phyloP scores from a whole-genome alignment of 1,140 invertebrate genomes.

The Pristionchus pacificus region DNA sequence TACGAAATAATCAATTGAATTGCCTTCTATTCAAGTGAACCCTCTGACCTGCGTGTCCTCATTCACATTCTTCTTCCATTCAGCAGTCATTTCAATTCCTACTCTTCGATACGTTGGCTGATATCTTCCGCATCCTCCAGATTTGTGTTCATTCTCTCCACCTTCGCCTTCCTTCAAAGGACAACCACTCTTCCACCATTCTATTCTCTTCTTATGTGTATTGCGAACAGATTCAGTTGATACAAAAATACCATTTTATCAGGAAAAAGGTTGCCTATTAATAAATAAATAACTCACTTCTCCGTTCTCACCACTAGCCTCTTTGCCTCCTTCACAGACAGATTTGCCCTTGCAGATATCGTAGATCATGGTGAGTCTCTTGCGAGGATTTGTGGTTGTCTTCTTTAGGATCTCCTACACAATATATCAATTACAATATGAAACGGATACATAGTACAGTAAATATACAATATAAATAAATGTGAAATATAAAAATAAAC shows the following conservation, averaged over 20 bases:
- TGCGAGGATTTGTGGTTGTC: slow-evolving; percentile 89
- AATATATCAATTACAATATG: no score
- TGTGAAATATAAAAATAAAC: not conserved
- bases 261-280: no score
- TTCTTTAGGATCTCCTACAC: slow-evolving; percentile 80
- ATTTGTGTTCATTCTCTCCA: slow-evolving; percentile 64
- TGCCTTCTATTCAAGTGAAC: not conserved
- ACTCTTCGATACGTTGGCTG: slow-evolving; percentile 84
- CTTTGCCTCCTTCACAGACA: slow-evolving; percentile 89
- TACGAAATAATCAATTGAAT: not conserved
- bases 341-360: slow-evolving; percentile 96
- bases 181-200: not conserved
- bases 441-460: not conserved
- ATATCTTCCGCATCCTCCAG: slow-evolving; percentile 93
- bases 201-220: not conserved
- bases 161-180: not conserved
- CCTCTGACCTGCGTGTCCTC: slow-evolving; percentile 78
- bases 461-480: no score
- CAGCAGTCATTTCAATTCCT: slow-evolving; percentile 82
- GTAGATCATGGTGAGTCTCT: slow-evolving; percentile 88
- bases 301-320: slow-evolving; percentile 29
- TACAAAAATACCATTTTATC: no score
- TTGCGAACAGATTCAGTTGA: no score
- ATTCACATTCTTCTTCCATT: slow-evolving; percentile 87
- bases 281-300: no score